Evolutionary conservation across 2,113 vertebrate genomes (phyloP), one percentile per base, ranked within the genome.

Genomic region (Phocoena phocoena): DNA sequence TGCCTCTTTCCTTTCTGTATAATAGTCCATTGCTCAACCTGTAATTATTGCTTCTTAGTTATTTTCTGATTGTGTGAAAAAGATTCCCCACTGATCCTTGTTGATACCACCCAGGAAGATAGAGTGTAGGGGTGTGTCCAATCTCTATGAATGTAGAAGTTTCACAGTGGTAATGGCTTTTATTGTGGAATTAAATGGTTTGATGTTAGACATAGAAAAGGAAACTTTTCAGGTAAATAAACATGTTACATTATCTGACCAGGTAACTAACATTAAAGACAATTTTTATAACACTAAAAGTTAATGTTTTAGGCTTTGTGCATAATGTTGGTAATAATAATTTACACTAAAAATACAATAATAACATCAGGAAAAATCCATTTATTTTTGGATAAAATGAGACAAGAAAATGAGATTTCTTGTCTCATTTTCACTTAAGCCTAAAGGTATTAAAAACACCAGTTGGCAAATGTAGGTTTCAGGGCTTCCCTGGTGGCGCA

Each of bases 361-460:
- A 26, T 33, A 90, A 96, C 73, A 84, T 81, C 20, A 97, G 82
- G 55, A 94, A 94, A 93, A 92, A 91, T 88, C 74, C 91, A 53
- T 53, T 53, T 53, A 53, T 53, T 53, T 53, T 53, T 53, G 53
- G 53, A 53, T 53, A 53, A 18, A 18, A 53, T 53, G 53, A 53
- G 53, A 53, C 15, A 53, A 53, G 53, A 53, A 97, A 86, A 80
- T 88, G 97, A 98, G 96, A 97, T 95, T 98, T 98, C 93, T 93
- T 88, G 67, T 97, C 93, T 98, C 88, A 94, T 98, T 98, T 98
- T 97, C 90, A 97, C 68, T 98, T 96, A 90, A 62, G 92, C 89
- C 96, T 97, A n/a, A 73, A 98, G 96, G 92, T 97, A 98, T 93
- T 95, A 80, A 97, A 93, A 96, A 77, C 38, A 90, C 50, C 82